Conservation (phyloP, 2,888 invertebrate species). For the Hypercompe scribonia region DNA sequence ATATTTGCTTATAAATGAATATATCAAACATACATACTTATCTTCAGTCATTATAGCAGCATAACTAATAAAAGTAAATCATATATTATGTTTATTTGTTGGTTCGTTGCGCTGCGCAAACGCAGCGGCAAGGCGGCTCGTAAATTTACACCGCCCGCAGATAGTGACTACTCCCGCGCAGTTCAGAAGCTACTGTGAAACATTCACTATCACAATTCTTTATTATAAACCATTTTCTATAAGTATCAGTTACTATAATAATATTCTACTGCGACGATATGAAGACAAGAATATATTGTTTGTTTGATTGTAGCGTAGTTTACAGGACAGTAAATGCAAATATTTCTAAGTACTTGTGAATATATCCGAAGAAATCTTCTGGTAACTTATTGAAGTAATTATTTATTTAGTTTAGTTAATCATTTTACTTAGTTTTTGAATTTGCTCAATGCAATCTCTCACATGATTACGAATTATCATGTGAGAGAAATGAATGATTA, state of each 20-base stretch:
- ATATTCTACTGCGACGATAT: conserved; percentile 43
- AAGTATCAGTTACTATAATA: conserved; percentile 49
- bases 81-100: conserved; percentile 43
- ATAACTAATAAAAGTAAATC: conserved; percentile 42
- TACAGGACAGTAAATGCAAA: neutral
- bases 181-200: conserved; percentile 78
- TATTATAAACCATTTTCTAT: conserved; percentile 58
- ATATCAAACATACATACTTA: conserved; percentile 13
- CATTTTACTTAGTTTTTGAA: neutral
- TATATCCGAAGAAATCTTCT: neutral
- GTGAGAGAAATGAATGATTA: too few relatives aligned
- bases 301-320: neutral
- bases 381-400: neutral
- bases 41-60: conserved; percentile 33
- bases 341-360: neutral
- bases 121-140: conserved; percentile 61
- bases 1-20: neutral
- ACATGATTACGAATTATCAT: too few relatives aligned
- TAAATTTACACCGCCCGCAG: conserved; percentile 63
- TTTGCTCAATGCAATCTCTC: too few relatives aligned
- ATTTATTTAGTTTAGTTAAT: neutral
- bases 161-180: conserved; percentile 79
- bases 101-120: conserved; percentile 39
- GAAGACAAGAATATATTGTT: conserved; percentile 18
- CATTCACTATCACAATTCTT: conserved; percentile 69